Conservation (phyloP, 2,888 invertebrate genomes). For the Eilema depressum region DNA sequence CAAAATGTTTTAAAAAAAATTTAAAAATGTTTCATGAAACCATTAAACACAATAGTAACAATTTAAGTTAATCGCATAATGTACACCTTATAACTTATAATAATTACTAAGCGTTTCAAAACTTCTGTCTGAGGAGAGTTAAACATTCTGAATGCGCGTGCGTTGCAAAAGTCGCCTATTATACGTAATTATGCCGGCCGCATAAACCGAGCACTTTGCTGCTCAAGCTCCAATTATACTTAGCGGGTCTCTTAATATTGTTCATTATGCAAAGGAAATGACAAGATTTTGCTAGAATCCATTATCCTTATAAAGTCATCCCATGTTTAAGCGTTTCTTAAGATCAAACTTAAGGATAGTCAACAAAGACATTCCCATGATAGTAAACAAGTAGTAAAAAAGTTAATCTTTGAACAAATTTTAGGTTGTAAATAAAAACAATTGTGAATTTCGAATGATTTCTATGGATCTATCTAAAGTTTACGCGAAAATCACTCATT, state of each 20-base stretch:
- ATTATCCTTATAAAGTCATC: constrained; percentile 70
- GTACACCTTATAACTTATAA: constrained; percentile 64
- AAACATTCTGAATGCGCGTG: constrained; percentile 77
- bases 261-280: constrained; percentile 82
- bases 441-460: constrained; percentile 20
- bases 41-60: constrained; percentile 49
- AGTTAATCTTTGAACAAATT: constrained; percentile 48
- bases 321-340: constrained; percentile 36
- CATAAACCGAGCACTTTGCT: constrained; percentile 81
- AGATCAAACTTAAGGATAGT: constrained; percentile 51
- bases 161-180: constrained; percentile 83
- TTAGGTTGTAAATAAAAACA: constrained; percentile 18
- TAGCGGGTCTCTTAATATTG: constrained; percentile 81
- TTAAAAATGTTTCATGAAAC: no score
- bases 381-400: no score
- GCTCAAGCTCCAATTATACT: constrained; percentile 79
- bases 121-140: constrained; percentile 73
- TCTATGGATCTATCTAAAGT: no score
- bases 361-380: constrained; percentile 52
- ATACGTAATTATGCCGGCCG: constrained; percentile 81
- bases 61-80: constrained; percentile 65
- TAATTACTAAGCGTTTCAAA: constrained; percentile 74
- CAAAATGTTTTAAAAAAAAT: constrained; percentile 18
- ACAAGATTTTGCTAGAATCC: constrained; percentile 78
- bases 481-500: no score